Percentiles rank a stretch among this genome's conserved stretches.
Evolutionary conservation across 64 coral and sea anemone species (phyloP).

Genomic region (Stichodactyla helianthus): DNA sequence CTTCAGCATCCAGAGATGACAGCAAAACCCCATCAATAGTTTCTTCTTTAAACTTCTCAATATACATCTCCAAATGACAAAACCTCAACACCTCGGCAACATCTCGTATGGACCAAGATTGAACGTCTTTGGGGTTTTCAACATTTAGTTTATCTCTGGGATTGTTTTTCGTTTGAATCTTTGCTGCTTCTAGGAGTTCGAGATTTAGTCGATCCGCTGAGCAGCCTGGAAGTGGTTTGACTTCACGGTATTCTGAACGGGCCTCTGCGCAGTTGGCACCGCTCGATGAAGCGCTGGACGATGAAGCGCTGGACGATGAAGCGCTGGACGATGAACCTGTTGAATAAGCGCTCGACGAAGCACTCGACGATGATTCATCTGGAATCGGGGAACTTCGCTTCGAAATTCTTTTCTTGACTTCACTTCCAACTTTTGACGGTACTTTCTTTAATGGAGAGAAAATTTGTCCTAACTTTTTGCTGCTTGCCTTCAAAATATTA

Average conservation of each 20-base stretch:
- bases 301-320: no score
- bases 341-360: neutral
- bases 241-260: neutral
- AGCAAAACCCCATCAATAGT: neutral
- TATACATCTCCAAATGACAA: neutral
- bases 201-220: neutral
- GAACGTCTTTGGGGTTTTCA: neutral
- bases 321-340: no score
- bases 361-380: neutral
- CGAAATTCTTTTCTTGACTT: neutral
- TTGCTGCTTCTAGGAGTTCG: neutral
- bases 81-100: neutral
- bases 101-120: neutral
- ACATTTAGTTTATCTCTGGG: neutral
- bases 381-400: neutral
- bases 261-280: neutral
- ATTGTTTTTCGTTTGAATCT: neutral
- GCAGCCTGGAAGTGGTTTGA: neutral
- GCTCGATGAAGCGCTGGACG: neutral
- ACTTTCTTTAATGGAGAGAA: neutral
- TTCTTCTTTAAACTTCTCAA: neutral
- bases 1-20: neutral
- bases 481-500: neutral
- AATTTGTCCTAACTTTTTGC: neutral
- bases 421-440: neutral